These are phyloP conservation scores for Mormyrus lacerda DNA, from an alignment of 2,113 vertebrate genomes.

Conservation along the genomic window DNA sequence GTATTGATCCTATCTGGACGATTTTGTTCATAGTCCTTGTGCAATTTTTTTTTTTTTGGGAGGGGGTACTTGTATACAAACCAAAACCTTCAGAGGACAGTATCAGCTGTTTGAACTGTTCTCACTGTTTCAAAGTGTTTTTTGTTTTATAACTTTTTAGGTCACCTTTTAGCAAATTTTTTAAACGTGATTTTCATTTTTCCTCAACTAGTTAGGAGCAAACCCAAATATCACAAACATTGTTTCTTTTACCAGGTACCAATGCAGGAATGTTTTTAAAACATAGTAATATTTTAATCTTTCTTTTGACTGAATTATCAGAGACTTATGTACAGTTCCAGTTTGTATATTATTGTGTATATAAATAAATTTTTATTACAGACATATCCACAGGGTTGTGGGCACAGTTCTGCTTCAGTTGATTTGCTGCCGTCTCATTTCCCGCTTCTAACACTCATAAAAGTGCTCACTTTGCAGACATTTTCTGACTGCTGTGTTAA, in stretches of 20 bases:
- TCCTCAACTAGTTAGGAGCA: not conserved
- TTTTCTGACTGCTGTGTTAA: not conserved
- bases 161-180: slow-evolving; percentile 8
- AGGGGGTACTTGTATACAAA: slow-evolving; percentile 32
- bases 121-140: slow-evolving; percentile 24
- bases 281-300: slow-evolving; percentile 44
- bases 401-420: not conserved
- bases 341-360: slow-evolving; percentile 56
- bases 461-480: not conserved
- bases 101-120: slow-evolving; percentile 21
- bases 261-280: slow-evolving; percentile 28
- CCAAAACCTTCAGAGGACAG: slow-evolving; percentile 42
- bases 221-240: not conserved
- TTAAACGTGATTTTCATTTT: not conserved
- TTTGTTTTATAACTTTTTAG: slow-evolving; percentile 46
- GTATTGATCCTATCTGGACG: not conserved
- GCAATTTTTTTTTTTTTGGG: slow-evolving; percentile 22
- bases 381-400: not conserved
- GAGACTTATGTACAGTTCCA: slow-evolving; percentile 59
- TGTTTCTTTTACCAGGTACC: slow-evolving; percentile 29
- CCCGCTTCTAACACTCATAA: not conserved
- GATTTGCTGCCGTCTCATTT: not conserved
- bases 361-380: slow-evolving; percentile 49
- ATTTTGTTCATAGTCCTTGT: slow-evolving; percentile 33
- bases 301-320: slow-evolving; percentile 50